phyloP scores from a whole-genome alignment of 2,113 vertebrate genomes.

The Mustela nigripes region DNA sequence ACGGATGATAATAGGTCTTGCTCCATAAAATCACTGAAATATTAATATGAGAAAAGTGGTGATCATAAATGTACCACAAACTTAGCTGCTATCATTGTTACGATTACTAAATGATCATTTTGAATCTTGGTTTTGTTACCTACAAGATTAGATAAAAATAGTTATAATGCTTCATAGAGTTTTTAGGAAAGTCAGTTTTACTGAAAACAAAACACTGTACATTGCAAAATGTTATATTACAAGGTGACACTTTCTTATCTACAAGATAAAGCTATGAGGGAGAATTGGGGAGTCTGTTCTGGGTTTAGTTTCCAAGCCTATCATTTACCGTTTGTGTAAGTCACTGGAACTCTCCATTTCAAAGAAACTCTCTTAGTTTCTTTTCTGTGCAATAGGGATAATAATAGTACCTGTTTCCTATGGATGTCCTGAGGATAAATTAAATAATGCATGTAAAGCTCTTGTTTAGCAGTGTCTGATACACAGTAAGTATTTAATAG shows the following conservation, averaged over 20 bases:
- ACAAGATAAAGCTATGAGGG: not conserved
- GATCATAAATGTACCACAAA: not conserved
- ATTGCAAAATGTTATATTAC: not conserved
- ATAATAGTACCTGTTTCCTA: not conserved
- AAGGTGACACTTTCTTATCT: not conserved
- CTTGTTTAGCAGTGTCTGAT: not conserved
- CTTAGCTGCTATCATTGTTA: not conserved
- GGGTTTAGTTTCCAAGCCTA: not conserved
- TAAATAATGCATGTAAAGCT: conserved; percentile 12
- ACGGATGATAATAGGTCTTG: not conserved
- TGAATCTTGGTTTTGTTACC: not conserved
- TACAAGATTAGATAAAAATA: not conserved
- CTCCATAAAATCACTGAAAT: not conserved
- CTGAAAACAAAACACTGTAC: not conserved
- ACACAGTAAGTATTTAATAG: not conserved
- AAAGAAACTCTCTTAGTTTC: not conserved
- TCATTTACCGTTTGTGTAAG: not conserved
- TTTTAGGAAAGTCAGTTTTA: conserved; percentile 35
- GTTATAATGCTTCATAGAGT: not conserved
- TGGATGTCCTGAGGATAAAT: not conserved
- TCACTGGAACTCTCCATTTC: not conserved
- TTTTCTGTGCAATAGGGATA: not conserved
- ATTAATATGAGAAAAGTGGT: not conserved
- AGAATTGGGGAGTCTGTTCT: not conserved
- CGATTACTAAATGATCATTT: not conserved